Evolutionary conservation across 2,888 invertebrate species (phyloP), one percentile per base, ranked within the genome.

Genomic region (Merodon equestris): DNA sequence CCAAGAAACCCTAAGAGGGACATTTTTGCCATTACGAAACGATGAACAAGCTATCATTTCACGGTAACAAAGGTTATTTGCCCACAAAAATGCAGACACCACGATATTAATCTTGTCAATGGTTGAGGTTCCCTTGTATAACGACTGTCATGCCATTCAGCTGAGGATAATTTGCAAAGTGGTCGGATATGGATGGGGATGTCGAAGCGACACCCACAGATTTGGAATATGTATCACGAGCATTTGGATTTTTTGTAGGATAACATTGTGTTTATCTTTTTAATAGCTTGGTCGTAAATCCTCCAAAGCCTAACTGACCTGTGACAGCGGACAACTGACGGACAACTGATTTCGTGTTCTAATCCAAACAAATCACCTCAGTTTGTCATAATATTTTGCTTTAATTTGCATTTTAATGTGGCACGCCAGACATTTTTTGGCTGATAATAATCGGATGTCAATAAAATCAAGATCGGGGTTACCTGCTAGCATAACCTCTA

Each of bases 351-450:
- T 76, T 76, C 61, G 45, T 67, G 54, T 54, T 64, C 66, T 72
- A 76, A 76, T 71, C 72, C 72, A 71, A 76, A 72, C 76, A 76
- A 72, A 76, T 72, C 72, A 61, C 64, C 66, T 54, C 60, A 71
- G 38, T 72, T 76, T 72, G 76, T 71, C 76, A 76, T 76, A 76
- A 76, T 66, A 71, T 76, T 76, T 76, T 61, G 66, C 66, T 60
- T 66, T 71, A 76, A 76, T 76, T 76, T 72, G 76, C 76, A 76
- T 76, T 76, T 76, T 72, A 66, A 72, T 76, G 56, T 57, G 38
- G 44, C 53, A 54, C 5, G 60, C 42, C 48, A 53, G 64, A 56
- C 50, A 61, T 74, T 73, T 38, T 36, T 34, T 18, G 51, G 18
- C 51, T 5, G 71, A 71, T 76, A 66, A 60, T 66, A 60, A 76